Conservation (phyloP, 2,888 invertebrate genomes). For the Volucella inflata region DNA sequence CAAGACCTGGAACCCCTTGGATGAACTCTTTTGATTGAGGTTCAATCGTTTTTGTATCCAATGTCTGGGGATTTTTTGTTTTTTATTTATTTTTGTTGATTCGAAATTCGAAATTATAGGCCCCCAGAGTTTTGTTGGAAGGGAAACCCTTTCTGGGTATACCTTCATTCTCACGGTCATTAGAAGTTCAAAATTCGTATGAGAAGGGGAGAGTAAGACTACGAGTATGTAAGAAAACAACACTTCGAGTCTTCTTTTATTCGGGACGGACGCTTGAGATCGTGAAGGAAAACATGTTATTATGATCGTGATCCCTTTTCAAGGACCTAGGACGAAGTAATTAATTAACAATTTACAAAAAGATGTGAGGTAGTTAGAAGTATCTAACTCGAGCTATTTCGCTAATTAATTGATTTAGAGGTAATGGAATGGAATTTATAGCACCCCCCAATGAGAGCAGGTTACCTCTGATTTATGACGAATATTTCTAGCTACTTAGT, state of each 20-base stretch:
- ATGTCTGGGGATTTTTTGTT: background rate
- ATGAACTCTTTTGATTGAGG: slow-evolving; percentile 32
- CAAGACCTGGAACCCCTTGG: background rate
- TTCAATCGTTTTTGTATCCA: background rate
- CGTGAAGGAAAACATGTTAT: slow-evolving; percentile 30
- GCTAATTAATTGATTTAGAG: slow-evolving; percentile 20
- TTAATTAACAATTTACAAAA: slow-evolving; percentile 21
- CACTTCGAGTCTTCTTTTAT: background rate
- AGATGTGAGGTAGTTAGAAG: slow-evolving; percentile 8
- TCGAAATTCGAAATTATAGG: slow-evolving; percentile 34
- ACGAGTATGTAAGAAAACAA: no score
- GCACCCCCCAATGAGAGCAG: background rate
- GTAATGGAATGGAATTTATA: background rate
- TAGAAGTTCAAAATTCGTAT: slow-evolving; percentile 23
- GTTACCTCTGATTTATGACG: background rate
- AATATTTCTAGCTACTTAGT: background rate
- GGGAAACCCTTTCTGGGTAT: slow-evolving; percentile 19
- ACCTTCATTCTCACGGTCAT: slow-evolving; percentile 50
- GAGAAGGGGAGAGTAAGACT: background rate
- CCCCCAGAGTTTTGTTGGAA: slow-evolving; percentile 22
- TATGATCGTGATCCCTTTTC: background rate
- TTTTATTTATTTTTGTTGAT: background rate
- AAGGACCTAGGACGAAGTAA: background rate
- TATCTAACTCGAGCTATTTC: slow-evolving; percentile 7
- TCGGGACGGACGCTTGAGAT: slow-evolving; percentile 35